A percentile compares a stretch with the other conserved stretches of the same genome.
Evolutionary conservation across 1,140 invertebrate genomes (phyloP).

Genomic region (Heliconius nattereri): DNA sequence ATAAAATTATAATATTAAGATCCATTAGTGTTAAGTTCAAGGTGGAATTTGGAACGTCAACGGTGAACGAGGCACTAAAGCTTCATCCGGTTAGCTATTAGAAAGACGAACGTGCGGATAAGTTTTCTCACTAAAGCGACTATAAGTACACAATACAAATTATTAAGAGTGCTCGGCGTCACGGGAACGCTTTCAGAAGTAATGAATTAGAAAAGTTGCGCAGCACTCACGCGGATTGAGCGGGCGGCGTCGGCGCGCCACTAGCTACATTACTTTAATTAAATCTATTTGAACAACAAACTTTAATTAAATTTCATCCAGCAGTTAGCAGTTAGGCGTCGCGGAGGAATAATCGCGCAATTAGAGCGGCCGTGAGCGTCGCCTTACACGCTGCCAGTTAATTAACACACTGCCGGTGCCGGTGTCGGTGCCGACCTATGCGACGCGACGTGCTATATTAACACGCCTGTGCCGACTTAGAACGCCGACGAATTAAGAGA

Average conservation of each 20-base stretch:
- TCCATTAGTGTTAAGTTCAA: slow-evolving; percentile 4
- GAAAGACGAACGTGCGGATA: neutral
- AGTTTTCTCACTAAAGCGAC: slow-evolving; percentile 59
- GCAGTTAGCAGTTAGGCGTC: slow-evolving; percentile 81
- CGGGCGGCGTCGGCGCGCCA: slow-evolving; percentile 66
- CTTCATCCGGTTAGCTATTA: neutral
- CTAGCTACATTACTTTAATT: slow-evolving; percentile 81
- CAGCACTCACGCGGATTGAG: slow-evolving; percentile 80
- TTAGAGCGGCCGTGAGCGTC: slow-evolving; percentile 80
- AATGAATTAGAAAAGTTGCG: slow-evolving; percentile 82
- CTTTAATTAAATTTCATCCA: slow-evolving; percentile 81
- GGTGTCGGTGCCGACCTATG: slow-evolving; percentile 64
- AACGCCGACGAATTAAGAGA: neutral
- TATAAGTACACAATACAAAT: slow-evolving; percentile 79
- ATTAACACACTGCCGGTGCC: slow-evolving; percentile 75
- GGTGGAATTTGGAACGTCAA: neutral
- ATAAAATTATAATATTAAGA: slow-evolving; percentile 45
- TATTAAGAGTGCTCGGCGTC: slow-evolving; percentile 79
- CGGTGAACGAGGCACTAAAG: neutral
- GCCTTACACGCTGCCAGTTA: slow-evolving; percentile 79
- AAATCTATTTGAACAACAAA: slow-evolving; percentile 82
- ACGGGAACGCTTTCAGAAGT: slow-evolving; percentile 80
- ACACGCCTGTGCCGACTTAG: slow-evolving; percentile 36
- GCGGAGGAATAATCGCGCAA: slow-evolving; percentile 81
- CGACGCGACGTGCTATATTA: slow-evolving; percentile 51